Evolutionary conservation across 2,888 invertebrate genomes (phyloP), one percentile per base, ranked within the genome.

Genomic region (Nyleta sp.): DNA sequence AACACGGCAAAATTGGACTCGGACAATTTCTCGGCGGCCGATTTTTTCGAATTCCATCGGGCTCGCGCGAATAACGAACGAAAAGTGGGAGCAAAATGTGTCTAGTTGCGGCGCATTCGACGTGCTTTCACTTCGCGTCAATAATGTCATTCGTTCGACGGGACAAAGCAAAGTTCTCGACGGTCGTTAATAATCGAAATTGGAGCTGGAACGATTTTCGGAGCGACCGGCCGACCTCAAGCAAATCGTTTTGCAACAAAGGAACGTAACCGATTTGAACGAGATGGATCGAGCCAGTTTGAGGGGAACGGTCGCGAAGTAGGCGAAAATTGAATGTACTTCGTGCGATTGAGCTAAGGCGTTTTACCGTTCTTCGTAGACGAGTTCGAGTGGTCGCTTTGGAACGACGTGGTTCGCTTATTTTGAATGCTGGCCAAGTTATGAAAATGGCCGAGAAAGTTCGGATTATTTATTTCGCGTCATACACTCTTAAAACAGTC

Each of bases 121-220:
- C n/a, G 48, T 50, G 68, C 68, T 70, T 70, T 70, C 68, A 59
- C 68, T 50, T 70, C 18, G 59, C 38, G 48, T 59, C 33, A 59
- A 70, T 40, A 59, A 38, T 57, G 57, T 59, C 50, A 38, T 48
- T 57, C 57, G 48, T 17, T 59, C 42, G 15, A 33, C n/a, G 13
- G 15, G 31, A 50, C 20, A 50, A 40, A 48, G 44, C 48, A 33
- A 57, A 13, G 33, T 68, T 40, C 24, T 35, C 22, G 42, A 28
- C 18, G 8, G 42, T 33, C 52, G 48, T 52, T 52, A 65, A 31
- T 50, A 65, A 67, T 40, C 40, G 46, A 38, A 48, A 57, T 13
- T 24, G 8, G 11, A 55, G 17, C 13, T 38, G 11, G 17, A 33
- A 44, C 18, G 15, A 38, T 65, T 42, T 65, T 48, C 38, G 35